phyloP scores from a whole-genome alignment of 2,888 invertebrate genomes.

The Acleris holmiana region DNA sequence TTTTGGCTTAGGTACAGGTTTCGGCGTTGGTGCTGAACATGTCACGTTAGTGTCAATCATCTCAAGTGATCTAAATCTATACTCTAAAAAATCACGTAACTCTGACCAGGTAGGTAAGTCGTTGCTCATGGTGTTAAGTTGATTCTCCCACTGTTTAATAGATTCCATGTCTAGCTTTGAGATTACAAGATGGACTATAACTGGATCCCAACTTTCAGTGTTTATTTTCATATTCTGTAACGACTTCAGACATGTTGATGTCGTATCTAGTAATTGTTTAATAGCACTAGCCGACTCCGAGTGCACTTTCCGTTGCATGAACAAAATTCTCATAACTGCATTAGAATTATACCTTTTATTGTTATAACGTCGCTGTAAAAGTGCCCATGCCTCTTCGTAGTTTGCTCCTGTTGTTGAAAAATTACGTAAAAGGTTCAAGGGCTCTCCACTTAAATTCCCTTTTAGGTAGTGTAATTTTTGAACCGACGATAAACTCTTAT shows the following conservation, averaged over 20 bases:
- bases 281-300: conserved; percentile 30
- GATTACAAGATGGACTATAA: not conserved
- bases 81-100: conserved; percentile 6
- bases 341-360: conserved; percentile 43
- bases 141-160: conserved; percentile 11
- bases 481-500: conserved; percentile 33
- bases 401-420: conserved; percentile 40
- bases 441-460: conserved; percentile 40
- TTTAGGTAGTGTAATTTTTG: conserved; percentile 45
- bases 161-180: conserved; percentile 12
- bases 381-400: conserved; percentile 41
- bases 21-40: not conserved
- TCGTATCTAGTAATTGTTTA: conserved; percentile 10
- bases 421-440: conserved; percentile 38
- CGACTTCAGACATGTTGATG: conserved; percentile 17
- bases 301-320: conserved; percentile 35
- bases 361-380: conserved; percentile 38
- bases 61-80: conserved; percentile 11
- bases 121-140: conserved; percentile 5
- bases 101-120: conserved; percentile 13
- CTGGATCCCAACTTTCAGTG: conserved; percentile 4
- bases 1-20: conserved; percentile 6
- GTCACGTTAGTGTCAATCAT: conserved; percentile 13
- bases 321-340: conserved; percentile 39
- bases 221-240: conserved; percentile 13